Percentiles rank a stretch among this genome's conserved stretches.
These are phyloP conservation scores for Bradypodion pumilum DNA, from an alignment of 2,797 vertebrate species.

Conservation along the genomic window DNA sequence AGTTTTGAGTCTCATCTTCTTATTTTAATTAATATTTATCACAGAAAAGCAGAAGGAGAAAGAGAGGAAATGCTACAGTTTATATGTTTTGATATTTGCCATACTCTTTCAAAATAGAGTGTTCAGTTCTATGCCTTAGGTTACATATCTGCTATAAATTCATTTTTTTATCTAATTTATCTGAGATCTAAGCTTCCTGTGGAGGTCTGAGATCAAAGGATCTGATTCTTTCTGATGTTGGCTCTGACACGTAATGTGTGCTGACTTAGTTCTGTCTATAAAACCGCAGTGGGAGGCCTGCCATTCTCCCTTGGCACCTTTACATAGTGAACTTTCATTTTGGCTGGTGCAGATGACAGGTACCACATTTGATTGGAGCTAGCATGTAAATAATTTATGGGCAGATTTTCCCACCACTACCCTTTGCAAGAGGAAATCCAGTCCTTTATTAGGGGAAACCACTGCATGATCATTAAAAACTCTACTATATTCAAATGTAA, in stretches of 20 bases:
- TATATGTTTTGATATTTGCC: slow-evolving; percentile 78
- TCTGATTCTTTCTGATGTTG: slow-evolving; percentile 94
- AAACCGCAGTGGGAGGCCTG: slow-evolving; percentile 84
- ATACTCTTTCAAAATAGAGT: slow-evolving; percentile 74
- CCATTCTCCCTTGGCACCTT: slow-evolving; percentile 78
- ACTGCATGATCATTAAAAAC: slow-evolving; percentile 54
- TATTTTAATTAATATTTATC: slow-evolving; percentile 71
- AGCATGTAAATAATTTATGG: slow-evolving; percentile 80
- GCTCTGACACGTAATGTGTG: slow-evolving; percentile 91
- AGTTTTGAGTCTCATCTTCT: slow-evolving; percentile 59
- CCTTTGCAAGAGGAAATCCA: slow-evolving; percentile 62
- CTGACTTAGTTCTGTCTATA: slow-evolving; percentile 95
- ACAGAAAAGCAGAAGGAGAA: slow-evolving; percentile 59
- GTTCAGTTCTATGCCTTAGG: slow-evolving; percentile 82
- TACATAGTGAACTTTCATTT: slow-evolving; percentile 80
- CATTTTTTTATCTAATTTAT: slow-evolving; percentile 98
- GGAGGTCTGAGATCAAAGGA: slow-evolving; percentile 96
- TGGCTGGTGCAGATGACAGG: slow-evolving; percentile 76
- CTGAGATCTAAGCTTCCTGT: slow-evolving; percentile 97
- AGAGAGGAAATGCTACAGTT: slow-evolving; percentile 74
- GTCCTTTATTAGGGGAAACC: slow-evolving; percentile 63
- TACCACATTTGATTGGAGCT: slow-evolving; percentile 72
- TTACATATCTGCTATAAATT: slow-evolving; percentile 93
- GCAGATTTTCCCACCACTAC: not conserved
- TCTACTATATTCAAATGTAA: slow-evolving; percentile 61